Evolutionary conservation across 2,888 invertebrate genomes (phyloP), one percentile per base, ranked within the genome.

Genomic region (Liposcelis brunnea): DNA sequence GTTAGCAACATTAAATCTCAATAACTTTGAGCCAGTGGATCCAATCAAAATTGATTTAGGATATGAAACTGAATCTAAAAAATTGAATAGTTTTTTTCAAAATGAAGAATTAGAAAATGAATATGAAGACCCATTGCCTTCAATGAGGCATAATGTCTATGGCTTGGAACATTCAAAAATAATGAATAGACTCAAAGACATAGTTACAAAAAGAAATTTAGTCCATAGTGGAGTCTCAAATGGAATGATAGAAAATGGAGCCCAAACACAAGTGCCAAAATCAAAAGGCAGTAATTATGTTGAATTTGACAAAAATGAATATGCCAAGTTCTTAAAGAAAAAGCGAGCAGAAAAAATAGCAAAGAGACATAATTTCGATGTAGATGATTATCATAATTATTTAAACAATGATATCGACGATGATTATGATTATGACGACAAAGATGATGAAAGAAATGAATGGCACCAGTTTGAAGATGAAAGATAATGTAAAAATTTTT

Each of bases 61-160:
- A 6, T 19, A 40, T 19, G 40, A 40, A 14, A 12, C 8, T 15
- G 8, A 18, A 7, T 18, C 37, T 36, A 18, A 36, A 36, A 32
- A 32, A n/a, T 11, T 32, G 32, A 32, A 36, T 36, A 15, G 37
- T 10, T 40, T 40, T 6, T 18, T 7, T 40, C 4, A 14, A 5
- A 19, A 7, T 6, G 6, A 40, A 21, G 19, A 7, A 21, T 40
- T 18, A 5, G 37, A 36, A 14, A 19, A 19, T 18, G 12, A 6
- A 7, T 3, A 18, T 6, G 40, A 40, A 19, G 16, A 40, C 11
- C 19, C 16, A 16, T 14, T 40, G 16, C 40, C 40, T 14, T 6
- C 7, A 18, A 40, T 40, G 40, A 14, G 19, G n/a, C 40, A 40
- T 12, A 40, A 6, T 40, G 40, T 40, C 4, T 40, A 15, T 18